Conservation (phyloP, 2,888 invertebrate genomes). For the Dermolepida albohirtum region DNA sequence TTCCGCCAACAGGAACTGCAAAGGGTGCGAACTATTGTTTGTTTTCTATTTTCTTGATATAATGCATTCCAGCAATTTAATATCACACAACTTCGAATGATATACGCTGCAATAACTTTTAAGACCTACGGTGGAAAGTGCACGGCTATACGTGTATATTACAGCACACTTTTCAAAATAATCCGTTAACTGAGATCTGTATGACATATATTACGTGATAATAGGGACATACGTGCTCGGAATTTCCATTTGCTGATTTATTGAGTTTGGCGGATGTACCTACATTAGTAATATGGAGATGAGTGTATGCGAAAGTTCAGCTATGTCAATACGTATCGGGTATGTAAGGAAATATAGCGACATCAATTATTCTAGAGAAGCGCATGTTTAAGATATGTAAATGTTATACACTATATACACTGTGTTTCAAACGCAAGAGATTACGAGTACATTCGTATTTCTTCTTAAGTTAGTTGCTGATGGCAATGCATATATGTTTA, state of each 20-base stretch:
- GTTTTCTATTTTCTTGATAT: conserved; percentile 36
- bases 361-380: too few species aligned
- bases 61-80: conserved; percentile 40
- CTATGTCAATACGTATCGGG: conserved; percentile 18
- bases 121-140: conserved; percentile 7
- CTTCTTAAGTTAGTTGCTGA: too few species aligned
- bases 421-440: too few species aligned
- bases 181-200: conserved; percentile 29
- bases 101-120: conserved; percentile 39
- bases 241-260: conserved; percentile 36
- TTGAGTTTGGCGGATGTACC: conserved; percentile 6
- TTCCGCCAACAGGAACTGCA: background rate
- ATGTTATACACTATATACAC: too few species aligned
- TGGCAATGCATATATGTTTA: too few species aligned
- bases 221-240: conserved; percentile 25
- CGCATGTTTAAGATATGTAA: too few species aligned
- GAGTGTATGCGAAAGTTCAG: conserved; percentile 4
- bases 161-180: conserved; percentile 32
- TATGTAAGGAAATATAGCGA: conserved; percentile 8
- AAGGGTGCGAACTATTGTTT: conserved; percentile 28
- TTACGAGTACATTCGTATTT: too few species aligned
- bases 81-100: conserved; percentile 26
- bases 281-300: background rate
- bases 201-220: conserved; percentile 34
- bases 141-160: conserved; percentile 23